Base-by-base conservation (phyloP, 2,797 vertebrate species). In the Avahi laniger region DNA sequence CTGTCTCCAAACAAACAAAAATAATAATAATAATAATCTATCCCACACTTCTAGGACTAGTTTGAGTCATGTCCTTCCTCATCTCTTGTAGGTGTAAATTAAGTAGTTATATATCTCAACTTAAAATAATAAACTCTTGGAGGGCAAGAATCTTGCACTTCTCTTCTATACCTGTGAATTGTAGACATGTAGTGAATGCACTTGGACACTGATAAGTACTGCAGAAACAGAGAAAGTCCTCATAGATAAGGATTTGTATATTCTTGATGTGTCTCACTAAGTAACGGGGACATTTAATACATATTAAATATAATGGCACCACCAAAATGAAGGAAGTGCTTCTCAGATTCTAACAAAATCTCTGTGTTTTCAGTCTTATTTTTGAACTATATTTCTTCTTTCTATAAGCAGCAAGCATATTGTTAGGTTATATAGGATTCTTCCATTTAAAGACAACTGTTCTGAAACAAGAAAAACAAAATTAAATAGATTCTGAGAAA, bases 391-490 rank as follows among this genome's bases (percentile, higher is more conserved):
- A 24, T 85, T 81, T 90, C 41, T 38, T 89, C n/a, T 67, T 89
- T 41, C 30, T 92, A 5, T 57, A 89, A 86, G 54, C 69, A 93
- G 70, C 24, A 93, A 90, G 20, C 52, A 57, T 28, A 33, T 78
- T 89, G 17, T 89, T 84, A 61, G 65, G 35, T 33, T 67, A 89
- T 38, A 65, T 12, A 28, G 83, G 46, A 91, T 92, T 94, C 35
- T 91, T 91, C 38, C 57, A 70, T 96, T 89, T 93, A 86, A 88
- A 95, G 72, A 26, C 84, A 93, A 88, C 65, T 94, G n/a, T 88
- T 93, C 28, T 69, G 54, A 97, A 87, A 90, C 59, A 88, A 95
- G 93, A 35, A 82, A 97, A 97, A 82, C 91, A 96, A 97, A 97
- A 92, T 89, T 90, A 95, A 94, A 72, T 94, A 91, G 91, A 96